Evolutionary conservation across 1,140 invertebrate genomes (phyloP), one percentile per base, ranked within the genome.

Genomic region (Vollenhovia emeryi): DNA sequence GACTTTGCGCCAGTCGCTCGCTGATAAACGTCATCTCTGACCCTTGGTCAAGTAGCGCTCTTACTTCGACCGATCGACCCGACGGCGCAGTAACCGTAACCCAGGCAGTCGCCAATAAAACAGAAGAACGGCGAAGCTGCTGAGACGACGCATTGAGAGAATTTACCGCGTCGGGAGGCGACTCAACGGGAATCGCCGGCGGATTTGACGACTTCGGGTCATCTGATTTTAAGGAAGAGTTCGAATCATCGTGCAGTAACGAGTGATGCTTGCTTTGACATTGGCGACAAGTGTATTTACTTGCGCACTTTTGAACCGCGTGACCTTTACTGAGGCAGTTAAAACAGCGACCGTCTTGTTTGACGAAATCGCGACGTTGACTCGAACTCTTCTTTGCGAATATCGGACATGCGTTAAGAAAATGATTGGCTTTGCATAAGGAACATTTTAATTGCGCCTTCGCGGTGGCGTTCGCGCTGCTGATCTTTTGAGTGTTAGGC

Each of bases 61-160:
- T 15, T 0, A 68, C 36, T 0, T 0, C 0, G 0, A 43, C 1
- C 0, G 15, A 0, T 1, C 64, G 64, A 7, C 40, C 40, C 0
- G 36, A 13, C 0, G 36, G 3, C 9, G 36, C 5, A 1, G n/a
- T 3, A 1, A 48, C 21, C 0, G 9, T 45, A 0, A 68, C 1
- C 1, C 40, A 13, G 1, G 40, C 64, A 0, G 36, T 66, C 21
- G 43, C 64, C 4, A 68, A 43, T 13, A 68, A 18, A 1, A 68
- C 40, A 3, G n/a, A n/a, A n/a, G n/a, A n/a, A n/a, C n/a, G n/a
- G n/a, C n/a, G n/a, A n/a, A n/a, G n/a, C n/a, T n/a, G n/a, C n/a
- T n/a, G n/a, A n/a, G n/a, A n/a, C n/a, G n/a, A n/a, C n/a, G n/a
- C n/a, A n/a, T n/a, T n/a, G n/a, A n/a, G n/a, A n/a, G n/a, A n/a